Percentiles rank a stretch among this genome's conserved stretches.
Evolutionary conservation across 2,113 vertebrate species (phyloP).

Genomic region (Mustela lutreola): DNA sequence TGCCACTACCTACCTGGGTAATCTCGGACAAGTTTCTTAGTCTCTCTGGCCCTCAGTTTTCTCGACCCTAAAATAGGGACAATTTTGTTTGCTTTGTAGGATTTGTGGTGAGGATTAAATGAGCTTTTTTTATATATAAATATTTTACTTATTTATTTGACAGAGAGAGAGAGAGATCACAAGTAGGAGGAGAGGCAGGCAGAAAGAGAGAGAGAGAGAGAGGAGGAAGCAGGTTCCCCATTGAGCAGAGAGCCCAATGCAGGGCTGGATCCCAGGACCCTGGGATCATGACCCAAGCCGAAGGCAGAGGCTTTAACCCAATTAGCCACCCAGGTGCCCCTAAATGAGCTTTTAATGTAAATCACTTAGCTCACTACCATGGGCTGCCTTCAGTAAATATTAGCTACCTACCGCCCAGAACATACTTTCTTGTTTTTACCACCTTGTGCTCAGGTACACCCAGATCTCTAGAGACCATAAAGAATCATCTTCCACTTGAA

Average conservation of each 20-base stretch:
- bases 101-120: not conserved
- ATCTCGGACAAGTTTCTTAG: not conserved
- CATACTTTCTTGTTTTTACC: not conserved
- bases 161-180: too few species aligned
- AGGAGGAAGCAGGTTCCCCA: too few species aligned
- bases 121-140: not conserved
- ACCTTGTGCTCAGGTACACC: not conserved
- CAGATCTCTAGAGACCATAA: not conserved
- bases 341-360: not conserved
- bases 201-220: too few species aligned
- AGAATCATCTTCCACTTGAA: not conserved
- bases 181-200: too few species aligned
- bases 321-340: too few species aligned
- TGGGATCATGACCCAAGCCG: too few species aligned
- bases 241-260: too few species aligned
- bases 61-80: not conserved
- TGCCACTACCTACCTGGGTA: not conserved
- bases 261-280: too few species aligned
- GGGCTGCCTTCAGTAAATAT: not conserved
- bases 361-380: not conserved
- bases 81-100: not conserved
- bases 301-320: too few species aligned
- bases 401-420: not conserved
- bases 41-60: not conserved
- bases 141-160: too few species aligned